A percentile compares a stretch with the other conserved stretches of the same genome.
Evolutionary conservation across 2,113 vertebrate genomes (phyloP).

Genomic region (Brachypodius melanocephalos): DNA sequence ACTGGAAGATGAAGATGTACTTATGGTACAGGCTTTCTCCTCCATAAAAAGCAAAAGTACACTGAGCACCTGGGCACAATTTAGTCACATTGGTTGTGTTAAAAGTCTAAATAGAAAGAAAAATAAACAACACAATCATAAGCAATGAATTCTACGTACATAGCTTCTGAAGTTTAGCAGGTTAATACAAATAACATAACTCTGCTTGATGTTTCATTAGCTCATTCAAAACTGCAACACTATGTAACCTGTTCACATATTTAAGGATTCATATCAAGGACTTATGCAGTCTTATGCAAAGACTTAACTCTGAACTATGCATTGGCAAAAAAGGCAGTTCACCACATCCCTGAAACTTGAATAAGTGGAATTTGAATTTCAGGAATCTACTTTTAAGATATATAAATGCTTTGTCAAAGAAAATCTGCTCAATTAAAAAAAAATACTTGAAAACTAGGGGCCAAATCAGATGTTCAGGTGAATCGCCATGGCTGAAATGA

Average conservation of each 20-base stretch:
- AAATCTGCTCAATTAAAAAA: neutral
- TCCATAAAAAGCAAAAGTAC: slow-evolving; percentile 91
- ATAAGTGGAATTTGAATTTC: neutral
- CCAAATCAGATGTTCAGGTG: neutral
- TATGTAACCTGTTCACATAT: neutral
- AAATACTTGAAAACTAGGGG: neutral
- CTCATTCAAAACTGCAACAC: neutral
- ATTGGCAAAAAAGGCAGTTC: neutral
- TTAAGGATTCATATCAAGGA: neutral
- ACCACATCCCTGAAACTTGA: neutral
- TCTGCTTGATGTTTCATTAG: neutral
- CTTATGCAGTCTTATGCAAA: neutral
- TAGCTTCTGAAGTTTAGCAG: neutral
- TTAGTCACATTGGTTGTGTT: slow-evolving; percentile 80
- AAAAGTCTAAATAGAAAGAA: slow-evolving; percentile 80
- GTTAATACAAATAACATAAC: neutral
- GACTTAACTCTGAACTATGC: neutral
- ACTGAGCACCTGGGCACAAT: slow-evolving; percentile 83
- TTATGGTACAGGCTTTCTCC: slow-evolving; percentile 86
- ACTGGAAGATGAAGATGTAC: slow-evolving; percentile 86
- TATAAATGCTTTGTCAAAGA: neutral
- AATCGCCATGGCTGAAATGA: neutral
- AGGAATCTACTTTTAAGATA: neutral
- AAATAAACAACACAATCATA: neutral
- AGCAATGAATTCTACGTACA: neutral